Evolutionary conservation across 2,113 vertebrate species (phyloP), one percentile per base, ranked within the genome.

Genomic region (Tapirus terrestris): DNA sequence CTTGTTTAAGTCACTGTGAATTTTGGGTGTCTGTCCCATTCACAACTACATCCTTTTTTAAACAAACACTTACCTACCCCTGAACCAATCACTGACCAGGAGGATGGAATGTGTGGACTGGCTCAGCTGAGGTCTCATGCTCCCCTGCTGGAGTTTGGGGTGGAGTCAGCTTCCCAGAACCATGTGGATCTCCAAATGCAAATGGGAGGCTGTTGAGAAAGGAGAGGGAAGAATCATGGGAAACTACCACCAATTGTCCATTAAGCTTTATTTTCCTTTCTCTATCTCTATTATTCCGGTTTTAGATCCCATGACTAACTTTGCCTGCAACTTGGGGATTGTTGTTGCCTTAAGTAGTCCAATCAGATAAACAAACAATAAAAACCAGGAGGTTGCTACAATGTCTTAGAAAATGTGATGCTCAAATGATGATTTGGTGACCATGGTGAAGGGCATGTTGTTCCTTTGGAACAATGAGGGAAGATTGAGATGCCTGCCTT

Each of bases 391-490:
- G 45, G 8, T 48, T 81, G 29, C 61, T 48, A 77, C 33, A 43
- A 7, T 36, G 21, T 39, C 70, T 70, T 87, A n/a, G 96, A 84
- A 67, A 90, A 68, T 10, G 33, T 6, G 9, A 9, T 39, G 1
- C 18, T 51, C 39, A 36, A 23, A 7, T n/a, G 36, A 13, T 51
- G 70, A 27, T 20, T 27, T 36, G 63, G 21, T 76, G 36, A 63
- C 16, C 0, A 0, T 31, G 2, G 0, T 20, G 70, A 88, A 29
- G 29, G 61, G 14, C 5, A 12, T 3, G 17, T 17, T 51, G 63
- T 36, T 79, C 43, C 75, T 67, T 58, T 16, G 48, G n/a, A 56
- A 79, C 33, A 63, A 58, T 0, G 33, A 89, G 18, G 8, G 39
- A 51, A 31, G 43, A 63, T 0, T 76, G 36, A 68, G n/a, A 76